phyloP scores from a whole-genome alignment of 2,888 invertebrate genomes.

The Cynaeus angustus region DNA sequence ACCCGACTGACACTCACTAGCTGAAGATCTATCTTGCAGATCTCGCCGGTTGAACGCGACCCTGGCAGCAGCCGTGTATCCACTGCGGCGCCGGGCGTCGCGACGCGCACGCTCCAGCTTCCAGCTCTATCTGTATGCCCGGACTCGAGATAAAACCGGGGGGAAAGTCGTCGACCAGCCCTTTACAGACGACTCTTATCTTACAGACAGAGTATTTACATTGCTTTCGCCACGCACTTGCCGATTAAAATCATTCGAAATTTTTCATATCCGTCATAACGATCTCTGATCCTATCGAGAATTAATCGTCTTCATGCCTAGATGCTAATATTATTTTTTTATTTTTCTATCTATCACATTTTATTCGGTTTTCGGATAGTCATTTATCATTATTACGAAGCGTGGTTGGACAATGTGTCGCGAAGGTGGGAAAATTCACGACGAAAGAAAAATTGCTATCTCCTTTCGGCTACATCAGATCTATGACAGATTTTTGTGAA shows the following conservation, averaged over 20 bases:
- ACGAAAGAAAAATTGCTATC: slow-evolving; percentile 9
- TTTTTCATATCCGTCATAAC: slow-evolving; percentile 1
- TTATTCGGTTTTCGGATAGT: not conserved
- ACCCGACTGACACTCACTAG: slow-evolving; percentile 46
- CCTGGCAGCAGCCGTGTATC: slow-evolving; percentile 69
- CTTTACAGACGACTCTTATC: slow-evolving; percentile 48
- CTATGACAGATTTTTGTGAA: slow-evolving; percentile 26
- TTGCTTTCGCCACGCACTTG: slow-evolving; percentile 24
- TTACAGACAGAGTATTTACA: slow-evolving; percentile 31
- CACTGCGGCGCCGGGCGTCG: slow-evolving; percentile 68
- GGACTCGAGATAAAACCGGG: slow-evolving; percentile 65
- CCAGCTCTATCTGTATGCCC: slow-evolving; percentile 67
- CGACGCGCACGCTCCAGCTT: slow-evolving; percentile 68
- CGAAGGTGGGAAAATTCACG: not conserved
- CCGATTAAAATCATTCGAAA: slow-evolving; percentile 7
- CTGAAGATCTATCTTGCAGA: slow-evolving; percentile 58
- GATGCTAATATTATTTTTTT: too few species aligned
- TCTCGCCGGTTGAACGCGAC: slow-evolving; percentile 64
- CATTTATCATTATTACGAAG: not conserved
- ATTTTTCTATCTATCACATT: not conserved
- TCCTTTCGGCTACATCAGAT: slow-evolving; percentile 2
- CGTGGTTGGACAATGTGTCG: slow-evolving; percentile 1
- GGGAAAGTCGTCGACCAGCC: slow-evolving; percentile 49
- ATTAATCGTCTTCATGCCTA: too few species aligned
- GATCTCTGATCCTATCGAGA: too few species aligned